Evolutionary conservation across 2,888 invertebrate species (phyloP).

Genomic region (Andrena marginata): DNA sequence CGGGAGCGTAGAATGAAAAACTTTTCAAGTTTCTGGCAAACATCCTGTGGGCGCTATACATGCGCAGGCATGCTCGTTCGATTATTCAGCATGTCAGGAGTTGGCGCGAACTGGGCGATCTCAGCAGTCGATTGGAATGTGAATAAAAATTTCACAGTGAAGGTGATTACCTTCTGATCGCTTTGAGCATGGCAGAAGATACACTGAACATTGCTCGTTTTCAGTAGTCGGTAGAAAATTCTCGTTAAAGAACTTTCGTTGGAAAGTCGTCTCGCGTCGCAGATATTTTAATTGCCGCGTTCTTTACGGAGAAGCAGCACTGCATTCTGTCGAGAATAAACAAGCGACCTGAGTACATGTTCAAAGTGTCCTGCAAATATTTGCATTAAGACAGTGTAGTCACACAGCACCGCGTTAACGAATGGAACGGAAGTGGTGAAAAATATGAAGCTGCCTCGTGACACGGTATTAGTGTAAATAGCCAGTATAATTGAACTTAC

Average conservation of each 20-base stretch:
- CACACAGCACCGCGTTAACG: constrained; percentile 25
- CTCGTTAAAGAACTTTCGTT: not conserved
- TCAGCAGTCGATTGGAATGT: not conserved
- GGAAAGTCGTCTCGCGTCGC: too few species aligned
- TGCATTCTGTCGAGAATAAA: constrained; percentile 32
- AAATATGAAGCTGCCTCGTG: constrained; percentile 5
- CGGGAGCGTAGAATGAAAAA: not conserved
- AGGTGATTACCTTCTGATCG: too few species aligned
- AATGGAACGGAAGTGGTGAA: constrained; percentile 2
- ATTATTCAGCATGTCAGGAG: constrained; percentile 31
- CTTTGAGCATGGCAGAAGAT: too few species aligned
- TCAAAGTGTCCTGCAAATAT: constrained; percentile 45
- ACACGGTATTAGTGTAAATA: constrained; percentile 12
- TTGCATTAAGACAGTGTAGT: constrained; percentile 31
- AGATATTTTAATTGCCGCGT: not conserved
- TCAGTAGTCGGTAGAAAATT: not conserved
- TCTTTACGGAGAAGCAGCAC: not conserved
- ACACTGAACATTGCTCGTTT: too few species aligned
- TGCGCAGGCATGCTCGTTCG: constrained; percentile 27
- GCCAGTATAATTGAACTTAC: constrained; percentile 47
- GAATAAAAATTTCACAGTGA: not conserved
- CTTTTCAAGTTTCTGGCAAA: too few species aligned
- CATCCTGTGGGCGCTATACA: not conserved
- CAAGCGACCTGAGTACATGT: constrained; percentile 19
- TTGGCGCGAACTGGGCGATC: not conserved